These are phyloP conservation scores for Egretta garzetta DNA, from an alignment of 2,113 vertebrate species.

Conservation along the genomic window DNA sequence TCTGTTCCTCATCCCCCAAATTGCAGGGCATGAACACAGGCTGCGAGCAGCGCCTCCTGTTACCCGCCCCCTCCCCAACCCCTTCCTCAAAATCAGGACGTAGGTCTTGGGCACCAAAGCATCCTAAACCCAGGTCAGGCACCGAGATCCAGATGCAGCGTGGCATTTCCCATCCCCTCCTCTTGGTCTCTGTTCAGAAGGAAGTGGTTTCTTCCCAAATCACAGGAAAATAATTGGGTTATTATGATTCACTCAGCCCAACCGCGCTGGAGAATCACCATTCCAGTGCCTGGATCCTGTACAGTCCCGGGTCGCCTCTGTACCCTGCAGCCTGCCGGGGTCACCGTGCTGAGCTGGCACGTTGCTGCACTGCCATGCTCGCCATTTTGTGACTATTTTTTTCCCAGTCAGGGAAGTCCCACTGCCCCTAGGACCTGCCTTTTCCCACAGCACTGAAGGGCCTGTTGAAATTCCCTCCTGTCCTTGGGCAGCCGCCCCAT, in stretches of 20 bases:
- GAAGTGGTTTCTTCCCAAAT: neutral
- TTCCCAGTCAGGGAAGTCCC: neutral
- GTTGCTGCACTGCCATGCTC: neutral
- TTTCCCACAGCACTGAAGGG: neutral
- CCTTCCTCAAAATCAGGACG: neutral
- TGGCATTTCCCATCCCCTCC: neutral
- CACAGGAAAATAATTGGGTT: neutral
- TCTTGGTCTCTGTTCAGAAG: neutral
- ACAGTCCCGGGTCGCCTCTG: neutral
- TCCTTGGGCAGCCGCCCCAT: neutral
- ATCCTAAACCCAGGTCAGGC: neutral
- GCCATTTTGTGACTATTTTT: neutral
- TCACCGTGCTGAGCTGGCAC: neutral
- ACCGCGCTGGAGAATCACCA: neutral
- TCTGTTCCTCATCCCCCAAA: neutral
- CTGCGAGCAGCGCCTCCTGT: neutral
- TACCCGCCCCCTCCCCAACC: accelerated
- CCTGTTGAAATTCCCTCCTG: neutral
- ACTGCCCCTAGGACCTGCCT: neutral
- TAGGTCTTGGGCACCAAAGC: neutral
- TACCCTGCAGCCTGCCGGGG: neutral
- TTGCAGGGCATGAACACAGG: neutral
- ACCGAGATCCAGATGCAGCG: accelerated
- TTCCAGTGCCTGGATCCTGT: neutral
- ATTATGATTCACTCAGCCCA: neutral